These are phyloP conservation scores for Dasypogon diadema DNA, from an alignment of 2,888 invertebrate genomes.

Conservation along the genomic window DNA sequence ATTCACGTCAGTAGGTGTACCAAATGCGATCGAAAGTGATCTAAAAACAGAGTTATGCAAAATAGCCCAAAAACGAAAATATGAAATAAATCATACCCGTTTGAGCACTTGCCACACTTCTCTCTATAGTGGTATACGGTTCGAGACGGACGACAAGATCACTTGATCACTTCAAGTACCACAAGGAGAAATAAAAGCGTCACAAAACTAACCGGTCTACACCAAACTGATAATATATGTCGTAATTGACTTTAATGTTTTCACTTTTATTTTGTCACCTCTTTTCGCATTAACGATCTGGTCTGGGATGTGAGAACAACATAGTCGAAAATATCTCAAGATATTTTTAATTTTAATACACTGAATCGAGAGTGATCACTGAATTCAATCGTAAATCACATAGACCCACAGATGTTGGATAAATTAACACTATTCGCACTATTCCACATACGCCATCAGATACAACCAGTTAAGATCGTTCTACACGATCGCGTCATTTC, in stretches of 20 bases:
- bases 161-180: background rate
- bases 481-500: background rate
- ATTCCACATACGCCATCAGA: background rate
- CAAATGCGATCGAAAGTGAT: slow-evolving; percentile 6
- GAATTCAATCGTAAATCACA: slow-evolving; percentile 5
- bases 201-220: slow-evolving; percentile 22
- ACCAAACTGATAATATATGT: slow-evolving; percentile 5
- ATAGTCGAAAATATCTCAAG: background rate
- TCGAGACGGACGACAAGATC: background rate
- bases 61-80: background rate
- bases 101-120: background rate
- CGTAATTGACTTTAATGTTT: slow-evolving; percentile 7
- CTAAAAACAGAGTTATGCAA: slow-evolving; percentile 9
- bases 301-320: background rate
- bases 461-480: background rate
- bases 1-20: background rate
- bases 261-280: slow-evolving; percentile 17
- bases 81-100: background rate
- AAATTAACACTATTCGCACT: background rate
- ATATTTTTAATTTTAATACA: background rate
- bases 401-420: background rate
- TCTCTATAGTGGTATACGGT: background rate
- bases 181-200: background rate
- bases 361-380: slow-evolving; percentile 3
- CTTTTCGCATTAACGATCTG: background rate